These are phyloP conservation scores for Acrossocheilus fasciatus DNA, from an alignment of 2,797 vertebrate genomes.

Conservation along the genomic window DNA sequence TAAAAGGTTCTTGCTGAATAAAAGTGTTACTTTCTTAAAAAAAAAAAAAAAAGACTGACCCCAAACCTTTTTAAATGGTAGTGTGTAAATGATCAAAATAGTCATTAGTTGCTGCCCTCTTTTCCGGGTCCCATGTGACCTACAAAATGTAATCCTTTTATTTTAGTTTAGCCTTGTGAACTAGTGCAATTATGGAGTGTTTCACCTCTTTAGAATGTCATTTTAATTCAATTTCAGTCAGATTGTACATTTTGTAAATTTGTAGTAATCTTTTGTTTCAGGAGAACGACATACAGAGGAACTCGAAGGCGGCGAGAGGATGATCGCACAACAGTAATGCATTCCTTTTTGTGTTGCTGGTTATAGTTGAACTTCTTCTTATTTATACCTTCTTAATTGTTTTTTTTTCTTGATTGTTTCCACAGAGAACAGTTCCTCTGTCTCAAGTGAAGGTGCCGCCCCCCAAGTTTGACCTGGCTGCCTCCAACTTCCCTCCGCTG, in stretches of 20 bases:
- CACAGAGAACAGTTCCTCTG: conserved; percentile 85
- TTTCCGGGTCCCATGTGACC: neutral
- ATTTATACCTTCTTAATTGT: neutral
- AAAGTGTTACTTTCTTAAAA: neutral
- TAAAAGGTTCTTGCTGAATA: neutral
- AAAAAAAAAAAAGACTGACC: neutral
- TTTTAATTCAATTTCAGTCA: neutral
- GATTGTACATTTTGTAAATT: neutral
- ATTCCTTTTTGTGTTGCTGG: neutral
- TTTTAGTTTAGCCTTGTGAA: neutral
- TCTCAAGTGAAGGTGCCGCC: conserved; percentile 88
- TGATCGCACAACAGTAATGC: conserved; percentile 85
- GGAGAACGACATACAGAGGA: conserved; percentile 90
- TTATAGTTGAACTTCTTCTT: neutral
- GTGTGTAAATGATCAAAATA: neutral
- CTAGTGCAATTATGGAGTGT: neutral
- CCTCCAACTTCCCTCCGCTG: conserved; percentile 95
- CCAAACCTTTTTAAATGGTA: neutral
- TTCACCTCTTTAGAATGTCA: neutral
- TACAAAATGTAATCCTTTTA: neutral
- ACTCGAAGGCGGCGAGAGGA: conserved; percentile 91
- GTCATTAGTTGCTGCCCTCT: neutral
- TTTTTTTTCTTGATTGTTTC: conserved; percentile 29
- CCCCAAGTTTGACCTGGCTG: conserved; percentile 96
- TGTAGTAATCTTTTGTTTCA: conserved; percentile 64